Conservation (phyloP, 2,888 invertebrate species). For the Heliconius aoede region DNA sequence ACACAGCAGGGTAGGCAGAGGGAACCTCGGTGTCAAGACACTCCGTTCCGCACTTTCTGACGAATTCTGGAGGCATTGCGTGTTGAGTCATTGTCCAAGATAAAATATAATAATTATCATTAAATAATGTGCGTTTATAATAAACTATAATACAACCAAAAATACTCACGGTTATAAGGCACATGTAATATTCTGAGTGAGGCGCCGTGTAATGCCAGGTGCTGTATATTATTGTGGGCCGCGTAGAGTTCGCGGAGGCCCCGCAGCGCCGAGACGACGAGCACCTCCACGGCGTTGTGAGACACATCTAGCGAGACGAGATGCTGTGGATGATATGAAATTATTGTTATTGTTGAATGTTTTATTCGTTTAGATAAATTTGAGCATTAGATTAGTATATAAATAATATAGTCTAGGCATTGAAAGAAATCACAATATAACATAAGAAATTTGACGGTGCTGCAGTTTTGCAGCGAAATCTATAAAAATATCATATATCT, state of each 20-base stretch:
- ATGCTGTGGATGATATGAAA: slow-evolving; percentile 84
- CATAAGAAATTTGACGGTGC: too few species aligned
- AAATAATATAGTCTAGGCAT: neutral
- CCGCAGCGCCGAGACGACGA: slow-evolving; percentile 91
- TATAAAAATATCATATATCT: too few species aligned
- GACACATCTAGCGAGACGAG: slow-evolving; percentile 92
- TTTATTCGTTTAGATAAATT: too few species aligned
- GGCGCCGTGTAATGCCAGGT: slow-evolving; percentile 90
- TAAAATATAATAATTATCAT: neutral
- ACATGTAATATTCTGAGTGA: slow-evolving; percentile 89
- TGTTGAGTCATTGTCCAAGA: too few species aligned
- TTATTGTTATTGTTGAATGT: neutral
- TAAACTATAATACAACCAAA: slow-evolving; percentile 14
- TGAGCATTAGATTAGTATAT: too few species aligned
- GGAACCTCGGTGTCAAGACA: too few species aligned
- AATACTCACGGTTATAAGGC: slow-evolving; percentile 89
- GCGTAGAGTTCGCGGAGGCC: slow-evolving; percentile 90
- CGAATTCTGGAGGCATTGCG: too few species aligned
- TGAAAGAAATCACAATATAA: neutral
- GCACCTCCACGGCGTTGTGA: slow-evolving; percentile 91
- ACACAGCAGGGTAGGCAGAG: too few species aligned
- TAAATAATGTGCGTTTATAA: neutral
- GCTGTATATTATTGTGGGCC: slow-evolving; percentile 89
- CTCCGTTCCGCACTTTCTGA: too few species aligned
- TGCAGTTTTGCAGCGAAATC: too few species aligned